Percentiles rank a stretch among this genome's conserved stretches.
Conservation (phyloP, 2,888 invertebrate genomes). For the Scaptomyza tumidula region DNA sequence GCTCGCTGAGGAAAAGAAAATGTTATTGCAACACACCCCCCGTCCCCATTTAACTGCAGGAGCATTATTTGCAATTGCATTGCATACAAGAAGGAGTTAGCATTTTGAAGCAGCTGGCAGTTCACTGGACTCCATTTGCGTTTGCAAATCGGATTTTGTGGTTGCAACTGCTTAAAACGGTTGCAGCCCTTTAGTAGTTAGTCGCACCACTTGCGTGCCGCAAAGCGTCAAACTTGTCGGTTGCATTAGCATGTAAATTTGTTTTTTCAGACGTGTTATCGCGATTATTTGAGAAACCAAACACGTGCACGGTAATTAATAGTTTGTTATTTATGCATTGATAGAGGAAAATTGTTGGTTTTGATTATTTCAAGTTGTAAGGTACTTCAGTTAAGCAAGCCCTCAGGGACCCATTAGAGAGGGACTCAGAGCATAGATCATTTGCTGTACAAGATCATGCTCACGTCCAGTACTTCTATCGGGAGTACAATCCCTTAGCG, state of each 20-base stretch:
- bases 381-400: neutral
- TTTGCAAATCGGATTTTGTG: conserved; percentile 23
- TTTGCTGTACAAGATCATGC: conserved; percentile 32
- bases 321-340: conserved; percentile 17
- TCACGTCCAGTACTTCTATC: neutral
- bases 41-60: neutral
- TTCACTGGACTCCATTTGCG: conserved; percentile 13
- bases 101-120: conserved; percentile 24
- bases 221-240: conserved; percentile 8
- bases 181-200: neutral
- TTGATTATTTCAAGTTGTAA: too few relatives aligned
- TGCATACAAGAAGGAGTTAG: neutral
- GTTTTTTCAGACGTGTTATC: neutral
- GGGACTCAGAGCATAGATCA: conserved; percentile 43
- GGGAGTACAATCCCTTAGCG: neutral
- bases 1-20: neutral
- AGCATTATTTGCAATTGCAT: neutral
- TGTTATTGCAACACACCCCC: conserved; percentile 1
- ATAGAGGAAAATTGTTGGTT: neutral
- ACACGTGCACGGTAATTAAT: conserved; percentile 28
- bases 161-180: neutral
- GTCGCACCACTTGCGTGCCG: conserved; percentile 34
- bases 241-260: conserved; percentile 38
- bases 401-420: conserved; percentile 14
- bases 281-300: conserved; percentile 22